Evolutionary conservation across 2,113 vertebrate genomes (phyloP).

Genomic region (Misgurnus mizolepis): DNA sequence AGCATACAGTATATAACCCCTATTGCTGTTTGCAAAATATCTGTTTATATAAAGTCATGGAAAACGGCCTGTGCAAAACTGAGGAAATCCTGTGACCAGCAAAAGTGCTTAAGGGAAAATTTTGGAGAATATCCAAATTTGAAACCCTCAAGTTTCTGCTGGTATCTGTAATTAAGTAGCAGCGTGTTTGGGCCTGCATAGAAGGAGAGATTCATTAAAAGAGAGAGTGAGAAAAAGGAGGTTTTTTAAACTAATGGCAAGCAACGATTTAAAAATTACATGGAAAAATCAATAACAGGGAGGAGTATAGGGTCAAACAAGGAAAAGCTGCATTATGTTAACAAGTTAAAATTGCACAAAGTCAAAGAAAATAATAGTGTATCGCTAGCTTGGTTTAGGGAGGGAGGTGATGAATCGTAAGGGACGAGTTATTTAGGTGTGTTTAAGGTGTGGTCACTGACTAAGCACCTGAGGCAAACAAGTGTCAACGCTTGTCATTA

Average conservation of each 20-base stretch:
- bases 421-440: conserved; percentile 24
- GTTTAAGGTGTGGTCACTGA: conserved; percentile 32
- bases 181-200: conserved; percentile 39
- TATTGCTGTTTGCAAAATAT: too few species aligned
- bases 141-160: conserved; percentile 49
- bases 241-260: background rate
- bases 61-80: too few species aligned
- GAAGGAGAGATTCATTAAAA: background rate
- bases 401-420: conserved; percentile 12
- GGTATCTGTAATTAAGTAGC: background rate
- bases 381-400: background rate
- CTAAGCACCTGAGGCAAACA: conserved; percentile 12
- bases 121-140: background rate
- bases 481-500: conserved; percentile 22
- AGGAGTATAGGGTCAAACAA: background rate
- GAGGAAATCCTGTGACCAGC: too few species aligned
- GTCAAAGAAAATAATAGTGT: background rate
- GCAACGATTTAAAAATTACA: background rate
- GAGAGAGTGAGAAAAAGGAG: background rate
- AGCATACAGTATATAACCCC: too few species aligned
- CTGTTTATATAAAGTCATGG: too few species aligned
- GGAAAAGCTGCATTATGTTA: background rate
- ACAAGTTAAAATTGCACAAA: background rate
- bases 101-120: background rate
- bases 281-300: background rate